phyloP scores from a whole-genome alignment of 2,113 vertebrate species.

The Globicephala melas region DNA sequence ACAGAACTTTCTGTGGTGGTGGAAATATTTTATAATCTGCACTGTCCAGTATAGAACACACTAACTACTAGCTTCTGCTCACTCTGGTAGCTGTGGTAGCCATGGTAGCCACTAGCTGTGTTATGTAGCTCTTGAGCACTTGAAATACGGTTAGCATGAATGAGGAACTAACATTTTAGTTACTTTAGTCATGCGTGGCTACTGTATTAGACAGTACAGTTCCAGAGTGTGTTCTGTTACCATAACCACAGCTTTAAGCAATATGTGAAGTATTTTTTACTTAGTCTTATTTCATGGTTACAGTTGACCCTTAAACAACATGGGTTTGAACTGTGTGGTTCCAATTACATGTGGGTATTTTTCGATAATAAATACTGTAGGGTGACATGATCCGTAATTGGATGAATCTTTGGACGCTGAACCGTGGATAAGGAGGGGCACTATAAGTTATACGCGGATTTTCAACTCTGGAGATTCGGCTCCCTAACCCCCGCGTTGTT shows the following conservation, averaged over 20 bases:
- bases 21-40: not conserved
- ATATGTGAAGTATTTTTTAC: conserved; percentile 8
- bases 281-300: conserved; percentile 2
- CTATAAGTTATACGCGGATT: not conserved
- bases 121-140: not conserved
- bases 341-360: not conserved
- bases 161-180: not conserved
- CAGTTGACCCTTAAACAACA: not conserved
- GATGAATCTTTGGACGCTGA: not conserved
- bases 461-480: not conserved
- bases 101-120: not conserved
- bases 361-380: not conserved
- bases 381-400: not conserved
- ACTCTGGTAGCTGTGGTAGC: not conserved
- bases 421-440: not conserved
- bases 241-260: conserved; percentile 12
- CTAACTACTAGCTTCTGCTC: not conserved
- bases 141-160: not conserved
- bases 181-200: not conserved
- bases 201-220: not conserved
- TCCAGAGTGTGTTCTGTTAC: conserved; percentile 51
- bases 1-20: not conserved
- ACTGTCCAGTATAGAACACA: not conserved
- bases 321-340: not conserved
- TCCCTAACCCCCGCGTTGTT: not conserved